Base-by-base conservation (phyloP, 1,140 invertebrate genomes). In the Ylistrum balloti region DNA sequence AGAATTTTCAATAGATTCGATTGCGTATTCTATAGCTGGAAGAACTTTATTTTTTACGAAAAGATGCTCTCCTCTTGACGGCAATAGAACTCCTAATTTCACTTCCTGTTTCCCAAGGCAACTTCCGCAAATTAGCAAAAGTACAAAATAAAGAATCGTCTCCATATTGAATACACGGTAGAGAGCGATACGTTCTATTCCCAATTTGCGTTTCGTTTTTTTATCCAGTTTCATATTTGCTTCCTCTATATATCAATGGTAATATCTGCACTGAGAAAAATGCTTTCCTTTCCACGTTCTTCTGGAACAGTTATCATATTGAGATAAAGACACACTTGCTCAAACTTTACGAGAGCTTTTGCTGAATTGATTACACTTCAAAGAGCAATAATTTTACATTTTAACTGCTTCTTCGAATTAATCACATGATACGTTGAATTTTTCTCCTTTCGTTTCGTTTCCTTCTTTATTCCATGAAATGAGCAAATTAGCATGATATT, bases 21-120 rank as follows among this genome's bases (percentile, higher is more conserved):
- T 91, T 0, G 95, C 95, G 41, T 93, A 91, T 35, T 94, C 91
- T n/a, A 95, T 92, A 0, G 94, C 95, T 5, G 95, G 95, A 15
- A 92, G 86, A 5, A 93, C 93, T n/a, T 90, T 90, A 13, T 88
- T 88, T 20, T 95, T 88, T 17, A 90, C 92, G 86, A 92, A 95
- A 17, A 89, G 90, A 85, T 92, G 93, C 0, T 86, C 33, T 13
- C 86, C 88, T 20, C 90, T 85, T 0, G 74, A 56, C 1, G 95
- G 94, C 20, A 95, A 89, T 35, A 94, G 90, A 7, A 95, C 92
- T 0, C 94, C 95, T 9, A 95, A 48, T 92, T 91, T 94, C 38
- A 92, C 89, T 33, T 74, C 56, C 56, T 74, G 56, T 74, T 74
- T 74, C 5, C 56, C 56, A 74, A 74, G n/a, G n/a, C 56, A 74